Evolutionary conservation across 2,888 invertebrate genomes (phyloP).

Genomic region (Sylvicola cinctus): DNA sequence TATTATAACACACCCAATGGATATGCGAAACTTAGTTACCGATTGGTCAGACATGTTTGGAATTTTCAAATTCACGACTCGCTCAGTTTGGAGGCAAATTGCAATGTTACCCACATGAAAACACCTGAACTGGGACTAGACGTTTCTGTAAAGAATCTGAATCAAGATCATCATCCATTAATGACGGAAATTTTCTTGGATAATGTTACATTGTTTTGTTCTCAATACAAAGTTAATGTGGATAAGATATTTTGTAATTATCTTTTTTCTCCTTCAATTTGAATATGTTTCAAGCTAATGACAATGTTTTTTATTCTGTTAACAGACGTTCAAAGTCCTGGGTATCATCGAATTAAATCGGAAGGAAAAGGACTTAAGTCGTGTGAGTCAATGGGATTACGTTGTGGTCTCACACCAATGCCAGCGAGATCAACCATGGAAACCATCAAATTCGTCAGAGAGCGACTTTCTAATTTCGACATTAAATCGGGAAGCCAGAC

Average conservation of each 20-base stretch:
- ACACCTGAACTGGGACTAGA: slow-evolving; percentile 38
- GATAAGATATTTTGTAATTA: slow-evolving; percentile 17
- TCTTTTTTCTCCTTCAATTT: neutral
- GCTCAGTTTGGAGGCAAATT: slow-evolving; percentile 29
- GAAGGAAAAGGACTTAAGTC: slow-evolving; percentile 16
- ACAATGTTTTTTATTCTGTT: neutral
- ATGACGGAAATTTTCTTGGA: slow-evolving; percentile 19
- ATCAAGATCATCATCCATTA: slow-evolving; percentile 33
- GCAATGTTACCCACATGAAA: slow-evolving; percentile 29
- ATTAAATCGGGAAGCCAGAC: no score
- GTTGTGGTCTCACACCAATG: no score
- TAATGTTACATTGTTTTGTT: slow-evolving; percentile 18
- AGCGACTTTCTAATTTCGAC: slow-evolving; percentile 15
- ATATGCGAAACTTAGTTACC: slow-evolving; percentile 29
- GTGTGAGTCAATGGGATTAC: slow-evolving; percentile 19
- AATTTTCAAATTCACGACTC: slow-evolving; percentile 39
- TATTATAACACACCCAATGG: slow-evolving; percentile 38
- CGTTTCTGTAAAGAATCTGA: slow-evolving; percentile 46
- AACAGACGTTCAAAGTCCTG: slow-evolving; percentile 6
- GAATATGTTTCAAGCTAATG: neutral
- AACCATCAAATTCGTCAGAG: slow-evolving; percentile 8
- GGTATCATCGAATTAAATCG: slow-evolving; percentile 4
- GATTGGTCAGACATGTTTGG: slow-evolving; percentile 43
- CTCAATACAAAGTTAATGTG: slow-evolving; percentile 16
- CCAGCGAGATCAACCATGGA: slow-evolving; percentile 3